phyloP scores from a whole-genome alignment of 2,888 invertebrate species.

The Synergus itoensis region DNA sequence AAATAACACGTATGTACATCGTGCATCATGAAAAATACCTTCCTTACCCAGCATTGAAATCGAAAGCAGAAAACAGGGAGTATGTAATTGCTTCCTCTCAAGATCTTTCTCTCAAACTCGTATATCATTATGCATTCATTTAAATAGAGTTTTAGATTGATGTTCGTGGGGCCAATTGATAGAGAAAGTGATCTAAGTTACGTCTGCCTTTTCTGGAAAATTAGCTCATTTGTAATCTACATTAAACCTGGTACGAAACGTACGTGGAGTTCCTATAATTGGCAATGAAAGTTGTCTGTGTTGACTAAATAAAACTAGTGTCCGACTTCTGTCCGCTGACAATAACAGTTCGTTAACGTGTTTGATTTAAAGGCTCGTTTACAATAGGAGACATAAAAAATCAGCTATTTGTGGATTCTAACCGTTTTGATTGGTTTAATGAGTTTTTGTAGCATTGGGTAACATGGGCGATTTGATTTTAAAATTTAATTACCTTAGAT shows the following conservation, averaged over 20 bases:
- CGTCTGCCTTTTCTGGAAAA: slow-evolving; percentile 29
- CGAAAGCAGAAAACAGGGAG: slow-evolving; percentile 3
- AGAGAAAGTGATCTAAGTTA: slow-evolving; percentile 40
- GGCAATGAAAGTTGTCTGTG: slow-evolving; percentile 35
- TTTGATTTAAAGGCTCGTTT: slow-evolving; percentile 27
- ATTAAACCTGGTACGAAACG: slow-evolving; percentile 23
- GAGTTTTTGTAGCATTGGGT: neutral
- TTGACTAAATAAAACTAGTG: slow-evolving; percentile 26
- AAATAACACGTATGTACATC: slow-evolving; percentile 5
- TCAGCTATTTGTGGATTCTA: neutral
- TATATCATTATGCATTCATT: slow-evolving; percentile 7
- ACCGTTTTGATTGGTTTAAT: slow-evolving; percentile 19
- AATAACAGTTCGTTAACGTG: slow-evolving; percentile 35
- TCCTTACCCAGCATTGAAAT: neutral
- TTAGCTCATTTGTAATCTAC: slow-evolving; percentile 35
- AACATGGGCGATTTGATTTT: neutral
- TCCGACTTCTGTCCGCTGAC: slow-evolving; percentile 21
- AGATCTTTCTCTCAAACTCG: neutral
- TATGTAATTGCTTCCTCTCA: slow-evolving; percentile 19
- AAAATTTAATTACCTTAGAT: slow-evolving; percentile 9
- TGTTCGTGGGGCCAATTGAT: slow-evolving; percentile 13
- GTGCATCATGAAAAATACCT: slow-evolving; percentile 18
- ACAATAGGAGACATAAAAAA: slow-evolving; percentile 17
- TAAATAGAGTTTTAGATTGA: slow-evolving; percentile 38
- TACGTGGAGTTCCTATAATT: slow-evolving; percentile 17